Conservation (phyloP, 2,888 invertebrate species). For the Mythimna ferrago region DNA sequence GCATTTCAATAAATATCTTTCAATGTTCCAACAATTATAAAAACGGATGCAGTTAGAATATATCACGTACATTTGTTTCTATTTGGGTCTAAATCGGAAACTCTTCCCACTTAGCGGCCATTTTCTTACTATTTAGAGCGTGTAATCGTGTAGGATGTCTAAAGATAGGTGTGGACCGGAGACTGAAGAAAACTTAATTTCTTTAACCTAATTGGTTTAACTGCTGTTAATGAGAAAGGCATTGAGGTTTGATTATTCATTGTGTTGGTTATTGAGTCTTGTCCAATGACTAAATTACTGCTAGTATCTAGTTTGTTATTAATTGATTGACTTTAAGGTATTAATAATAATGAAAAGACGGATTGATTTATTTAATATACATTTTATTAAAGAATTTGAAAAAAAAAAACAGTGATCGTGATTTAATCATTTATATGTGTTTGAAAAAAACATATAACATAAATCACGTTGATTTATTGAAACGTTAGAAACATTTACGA, state of each 20-base stretch:
- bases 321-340: no score
- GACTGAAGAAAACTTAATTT: conserved; percentile 64
- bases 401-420: not conserved
- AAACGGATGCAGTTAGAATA: conserved; percentile 27
- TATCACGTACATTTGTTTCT: conserved; percentile 26
- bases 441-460: not conserved
- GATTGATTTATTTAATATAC: not conserved
- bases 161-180: conserved; percentile 68
- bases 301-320: no score
- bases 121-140: conserved; percentile 78
- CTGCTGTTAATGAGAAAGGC: conserved; percentile 20
- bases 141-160: conserved; percentile 74
- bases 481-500: not conserved
- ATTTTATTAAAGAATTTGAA: conserved; percentile 2
- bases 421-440: not conserved
- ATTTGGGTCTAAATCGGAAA: conserved; percentile 44
- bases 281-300: not conserved
- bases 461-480: no score
- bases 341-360: not conserved
- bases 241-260: not conserved
- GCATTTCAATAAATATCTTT: conserved; percentile 6
- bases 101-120: conserved; percentile 58
- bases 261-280: not conserved
- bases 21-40: conserved; percentile 13
- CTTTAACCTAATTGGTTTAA: conserved; percentile 56